Base-by-base conservation (phyloP, 2,797 vertebrate species). In the Cephalopachus bancanus region DNA sequence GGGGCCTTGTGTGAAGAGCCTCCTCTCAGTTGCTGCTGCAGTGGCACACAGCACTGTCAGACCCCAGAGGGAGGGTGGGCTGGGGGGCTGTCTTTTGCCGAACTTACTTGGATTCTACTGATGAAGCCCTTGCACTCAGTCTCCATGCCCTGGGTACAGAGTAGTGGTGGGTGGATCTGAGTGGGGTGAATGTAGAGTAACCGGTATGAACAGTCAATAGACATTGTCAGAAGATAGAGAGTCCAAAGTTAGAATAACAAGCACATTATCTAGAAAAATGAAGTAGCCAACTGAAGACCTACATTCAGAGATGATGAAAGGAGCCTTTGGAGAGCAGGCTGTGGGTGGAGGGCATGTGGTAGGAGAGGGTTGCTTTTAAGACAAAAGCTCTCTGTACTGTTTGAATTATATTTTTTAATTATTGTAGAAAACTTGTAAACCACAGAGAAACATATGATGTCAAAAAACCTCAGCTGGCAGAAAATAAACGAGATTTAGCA, bases 401-500 rank as follows among this genome's bases (percentile, higher is more conserved):
- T n/a, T 17, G 51, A 85, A 85, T 26, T 37, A 7, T 30, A 33
- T 28, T 55, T 83, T 51, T 60, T 26, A 55, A 74, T 26, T 93
- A 88, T 92, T 75, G n/a, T 78, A 81, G n/a, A 69, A 60, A 65
- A 19, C 28, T 80, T 76, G 17, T 33, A 78, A 62, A 71, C 19
- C 33, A 62, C 44, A 78, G 11, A 57, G 44, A 64, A 92, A 89
- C 19, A 67, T 78, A 93, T 24, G 62, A 16, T 33, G 49, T 49
- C 37, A 86, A 60, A 72, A 49, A 83, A 33, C 7, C 37, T 91
- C 19, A 44, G 44, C 15, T 75, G 53, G 16, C 33, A 91, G 37
- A 74, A 89, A 91, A 94, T 89, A 51, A 22, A 14, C 85, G 83
- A 83, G 24, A 64, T 19, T 78, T 72, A 95, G 22, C 15, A 79